Percentiles rank a stretch among this genome's conserved stretches.
phyloP scores from a whole-genome alignment of 2,888 invertebrate genomes.

The Cheilosia soror region DNA sequence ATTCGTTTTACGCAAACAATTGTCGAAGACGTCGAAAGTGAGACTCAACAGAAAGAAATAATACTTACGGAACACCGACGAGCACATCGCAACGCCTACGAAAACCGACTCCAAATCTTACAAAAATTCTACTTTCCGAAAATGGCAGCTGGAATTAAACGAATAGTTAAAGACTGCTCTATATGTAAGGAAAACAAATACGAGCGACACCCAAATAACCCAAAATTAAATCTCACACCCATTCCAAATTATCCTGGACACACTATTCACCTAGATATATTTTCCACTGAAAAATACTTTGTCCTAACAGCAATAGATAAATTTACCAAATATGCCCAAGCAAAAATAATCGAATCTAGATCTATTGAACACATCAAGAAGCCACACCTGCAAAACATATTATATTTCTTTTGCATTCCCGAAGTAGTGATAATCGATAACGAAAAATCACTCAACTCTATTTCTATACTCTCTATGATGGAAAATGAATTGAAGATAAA shows the following conservation, averaged over 20 bases:
- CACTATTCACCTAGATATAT: slow-evolving; percentile 57
- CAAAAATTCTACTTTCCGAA: slow-evolving; percentile 61
- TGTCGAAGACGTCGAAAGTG: slow-evolving; percentile 39
- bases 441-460: slow-evolving; percentile 53
- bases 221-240: slow-evolving; percentile 49
- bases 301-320: slow-evolving; percentile 59
- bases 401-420: slow-evolving; percentile 29
- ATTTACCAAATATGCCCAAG: slow-evolving; percentile 39
- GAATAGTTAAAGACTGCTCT: slow-evolving; percentile 54
- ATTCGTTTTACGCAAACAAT: slow-evolving; percentile 36
- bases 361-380: slow-evolving; percentile 24
- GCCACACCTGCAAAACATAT: slow-evolving; percentile 22
- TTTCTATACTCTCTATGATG: slow-evolving; percentile 41
- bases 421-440: slow-evolving; percentile 39
- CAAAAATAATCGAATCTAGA: slow-evolving; percentile 20
- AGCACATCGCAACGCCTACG: slow-evolving; percentile 51
- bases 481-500: slow-evolving; percentile 38
- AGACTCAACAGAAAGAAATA: slow-evolving; percentile 28
- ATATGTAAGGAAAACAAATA: slow-evolving; percentile 62
- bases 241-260: slow-evolving; percentile 62
- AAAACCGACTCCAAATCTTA: slow-evolving; percentile 62
- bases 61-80: slow-evolving; percentile 47
- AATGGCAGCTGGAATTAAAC: slow-evolving; percentile 51
- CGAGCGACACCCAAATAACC: slow-evolving; percentile 51
- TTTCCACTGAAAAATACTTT: slow-evolving; percentile 41